Evolutionary conservation across 2,113 vertebrate genomes (phyloP).

Genomic region (Glaucomys volans): DNA sequence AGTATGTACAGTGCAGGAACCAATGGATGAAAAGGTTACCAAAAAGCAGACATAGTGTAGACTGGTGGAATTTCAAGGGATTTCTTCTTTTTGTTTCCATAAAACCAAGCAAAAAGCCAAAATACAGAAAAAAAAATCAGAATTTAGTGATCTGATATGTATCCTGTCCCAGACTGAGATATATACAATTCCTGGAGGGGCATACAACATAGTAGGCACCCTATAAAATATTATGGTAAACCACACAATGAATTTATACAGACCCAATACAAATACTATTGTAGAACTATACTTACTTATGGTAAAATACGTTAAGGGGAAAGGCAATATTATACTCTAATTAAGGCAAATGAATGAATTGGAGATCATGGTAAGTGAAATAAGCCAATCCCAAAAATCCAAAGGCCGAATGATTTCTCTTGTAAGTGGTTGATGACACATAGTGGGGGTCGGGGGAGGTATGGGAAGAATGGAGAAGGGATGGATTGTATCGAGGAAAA

Average conservation of each 20-base stretch:
- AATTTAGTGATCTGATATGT: not conserved
- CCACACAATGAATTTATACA: not conserved
- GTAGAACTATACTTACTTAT: not conserved
- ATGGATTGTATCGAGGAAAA: no score
- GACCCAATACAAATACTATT: not conserved
- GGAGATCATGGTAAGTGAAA: no score
- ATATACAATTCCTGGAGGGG: not conserved
- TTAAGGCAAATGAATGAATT: no score
- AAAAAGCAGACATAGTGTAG: not conserved
- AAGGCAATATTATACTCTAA: not conserved
- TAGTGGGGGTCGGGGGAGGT: no score
- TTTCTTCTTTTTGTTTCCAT: slow-evolving; percentile 8
- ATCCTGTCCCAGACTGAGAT: not conserved
- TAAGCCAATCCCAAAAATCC: no score
- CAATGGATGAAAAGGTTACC: not conserved
- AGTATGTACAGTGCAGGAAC: not conserved
- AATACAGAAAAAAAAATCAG: not conserved
- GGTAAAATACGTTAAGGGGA: not conserved
- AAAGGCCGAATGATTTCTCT: no score
- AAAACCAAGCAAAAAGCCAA: slow-evolving; percentile 11
- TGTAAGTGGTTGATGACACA: no score
- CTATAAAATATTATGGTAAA: not conserved
- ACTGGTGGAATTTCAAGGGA: not conserved
- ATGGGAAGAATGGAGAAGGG: no score
- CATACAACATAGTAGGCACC: not conserved